These are phyloP conservation scores for Diplodus puntazzo DNA, from an alignment of 2,797 vertebrate species.

Conservation along the genomic window DNA sequence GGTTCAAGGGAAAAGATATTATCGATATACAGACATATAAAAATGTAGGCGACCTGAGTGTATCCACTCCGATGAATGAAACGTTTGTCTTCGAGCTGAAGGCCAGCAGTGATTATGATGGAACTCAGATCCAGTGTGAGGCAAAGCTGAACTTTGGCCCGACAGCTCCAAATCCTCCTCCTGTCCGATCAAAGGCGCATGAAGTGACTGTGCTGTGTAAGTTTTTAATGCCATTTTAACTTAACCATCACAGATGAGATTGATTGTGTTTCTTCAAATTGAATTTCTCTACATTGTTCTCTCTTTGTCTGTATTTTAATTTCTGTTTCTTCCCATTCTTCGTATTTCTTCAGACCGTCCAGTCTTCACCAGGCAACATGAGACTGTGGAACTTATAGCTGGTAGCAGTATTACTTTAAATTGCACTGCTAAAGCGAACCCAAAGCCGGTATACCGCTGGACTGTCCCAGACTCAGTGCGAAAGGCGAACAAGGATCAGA, in stretches of 20 bases:
- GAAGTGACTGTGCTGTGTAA: conserved; percentile 67
- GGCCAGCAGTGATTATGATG: conserved; percentile 48
- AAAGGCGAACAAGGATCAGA: neutral
- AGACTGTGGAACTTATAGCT: conserved; percentile 39
- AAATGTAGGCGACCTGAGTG: rapidly evolving
- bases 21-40: rapidly evolving
- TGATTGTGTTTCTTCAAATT: neutral
- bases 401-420: conserved; percentile 35
- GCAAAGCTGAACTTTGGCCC: conserved; percentile 60
- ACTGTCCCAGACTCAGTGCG: neutral
- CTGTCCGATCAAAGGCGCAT: neutral
- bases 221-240: conserved; percentile 36
- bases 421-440: conserved; percentile 76
- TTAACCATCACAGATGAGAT: neutral
- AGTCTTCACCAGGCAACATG: conserved; percentile 20
- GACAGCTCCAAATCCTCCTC: neutral
- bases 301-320: neutral
- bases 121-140: conserved; percentile 68
- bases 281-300: no score
- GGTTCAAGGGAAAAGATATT: conserved; percentile 57
- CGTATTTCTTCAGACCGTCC: conserved; percentile 68
- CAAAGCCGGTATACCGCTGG: conserved; percentile 71
- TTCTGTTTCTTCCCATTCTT: neutral
- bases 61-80: neutral
- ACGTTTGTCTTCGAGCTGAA: rapidly evolving